Evolutionary conservation across 2,797 vertebrate genomes (phyloP).

Genomic region (Clarias laeviceps): DNA sequence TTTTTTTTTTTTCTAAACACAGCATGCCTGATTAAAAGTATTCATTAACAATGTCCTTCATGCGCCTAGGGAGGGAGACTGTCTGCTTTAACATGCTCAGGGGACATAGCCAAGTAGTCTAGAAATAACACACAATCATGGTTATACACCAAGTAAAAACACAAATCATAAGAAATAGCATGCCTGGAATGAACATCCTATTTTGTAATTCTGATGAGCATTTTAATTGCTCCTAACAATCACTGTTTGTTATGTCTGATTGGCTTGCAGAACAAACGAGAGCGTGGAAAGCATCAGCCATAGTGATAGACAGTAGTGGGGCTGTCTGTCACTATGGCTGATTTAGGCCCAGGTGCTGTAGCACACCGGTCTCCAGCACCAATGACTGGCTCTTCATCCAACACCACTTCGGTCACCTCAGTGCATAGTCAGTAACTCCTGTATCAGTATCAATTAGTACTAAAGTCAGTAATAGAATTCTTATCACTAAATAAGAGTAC

Average conservation of each 20-base stretch:
- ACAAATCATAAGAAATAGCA: constrained; percentile 8
- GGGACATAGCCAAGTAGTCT: neutral
- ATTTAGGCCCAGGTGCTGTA: constrained; percentile 27
- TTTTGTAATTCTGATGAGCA: constrained; percentile 17
- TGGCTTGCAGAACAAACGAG: constrained; percentile 41
- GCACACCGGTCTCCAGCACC: neutral
- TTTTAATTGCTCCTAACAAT: constrained; percentile 33
- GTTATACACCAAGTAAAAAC: neutral
- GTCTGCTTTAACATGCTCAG: neutral
- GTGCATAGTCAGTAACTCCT: constrained; percentile 33
- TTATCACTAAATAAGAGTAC: constrained; percentile 19
- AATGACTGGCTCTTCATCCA: too few species aligned
- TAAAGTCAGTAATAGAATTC: constrained; percentile 39
- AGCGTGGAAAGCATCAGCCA: constrained; percentile 43
- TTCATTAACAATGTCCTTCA: constrained; percentile 6
- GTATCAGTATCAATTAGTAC: constrained; percentile 35
- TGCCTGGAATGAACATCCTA: neutral
- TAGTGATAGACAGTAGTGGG: constrained; percentile 51
- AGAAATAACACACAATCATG: neutral
- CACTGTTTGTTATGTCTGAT: constrained; percentile 31
- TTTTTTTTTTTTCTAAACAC: neutral
- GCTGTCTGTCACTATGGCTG: neutral
- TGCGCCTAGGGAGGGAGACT: neutral
- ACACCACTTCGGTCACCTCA: neutral
- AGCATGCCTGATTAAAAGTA: neutral